These are phyloP conservation scores for Plutomurus gul DNA, from an alignment of 1,140 invertebrate species.

Conservation along the genomic window DNA sequence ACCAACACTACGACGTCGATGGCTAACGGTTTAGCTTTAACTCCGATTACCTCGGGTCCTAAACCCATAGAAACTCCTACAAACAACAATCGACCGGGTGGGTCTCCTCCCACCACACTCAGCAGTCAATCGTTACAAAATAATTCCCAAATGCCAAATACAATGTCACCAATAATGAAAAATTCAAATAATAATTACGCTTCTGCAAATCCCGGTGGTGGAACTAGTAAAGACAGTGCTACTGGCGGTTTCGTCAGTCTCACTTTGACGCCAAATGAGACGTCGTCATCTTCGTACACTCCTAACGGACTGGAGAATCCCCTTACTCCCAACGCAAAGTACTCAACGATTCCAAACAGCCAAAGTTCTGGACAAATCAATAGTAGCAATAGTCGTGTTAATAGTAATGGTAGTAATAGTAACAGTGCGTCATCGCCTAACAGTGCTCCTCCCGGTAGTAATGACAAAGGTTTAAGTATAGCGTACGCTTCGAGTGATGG, in stretches of 20 bases:
- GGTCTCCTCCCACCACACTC: neutral
- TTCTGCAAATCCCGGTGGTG: conserved; percentile 1
- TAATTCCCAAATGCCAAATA: neutral
- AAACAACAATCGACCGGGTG: conserved; percentile 9
- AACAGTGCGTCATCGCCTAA: neutral
- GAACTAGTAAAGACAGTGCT: neutral
- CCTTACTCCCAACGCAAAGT: neutral
- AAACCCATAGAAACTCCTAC: neutral
- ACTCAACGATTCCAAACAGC: neutral
- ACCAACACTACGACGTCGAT: conserved; percentile 29
- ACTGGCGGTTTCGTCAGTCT: neutral
- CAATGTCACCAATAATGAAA: neutral
- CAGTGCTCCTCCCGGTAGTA: conserved; percentile 13
- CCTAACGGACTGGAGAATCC: neutral
- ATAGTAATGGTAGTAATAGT: conserved; percentile 24
- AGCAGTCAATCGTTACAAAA: neutral
- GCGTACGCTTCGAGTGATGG: neutral
- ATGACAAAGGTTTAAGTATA: conserved; percentile 20
- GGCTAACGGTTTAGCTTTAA: conserved; percentile 20
- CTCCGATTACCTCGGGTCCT: neutral
- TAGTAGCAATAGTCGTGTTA: neutral
- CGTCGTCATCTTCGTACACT: neutral
- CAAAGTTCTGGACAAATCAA: conserved; percentile 30
- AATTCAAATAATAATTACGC: conserved; percentile 35
- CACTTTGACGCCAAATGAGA: neutral